Evolutionary conservation across 2,888 invertebrate genomes (phyloP).

Genomic region (Clepsis dumicolana): DNA sequence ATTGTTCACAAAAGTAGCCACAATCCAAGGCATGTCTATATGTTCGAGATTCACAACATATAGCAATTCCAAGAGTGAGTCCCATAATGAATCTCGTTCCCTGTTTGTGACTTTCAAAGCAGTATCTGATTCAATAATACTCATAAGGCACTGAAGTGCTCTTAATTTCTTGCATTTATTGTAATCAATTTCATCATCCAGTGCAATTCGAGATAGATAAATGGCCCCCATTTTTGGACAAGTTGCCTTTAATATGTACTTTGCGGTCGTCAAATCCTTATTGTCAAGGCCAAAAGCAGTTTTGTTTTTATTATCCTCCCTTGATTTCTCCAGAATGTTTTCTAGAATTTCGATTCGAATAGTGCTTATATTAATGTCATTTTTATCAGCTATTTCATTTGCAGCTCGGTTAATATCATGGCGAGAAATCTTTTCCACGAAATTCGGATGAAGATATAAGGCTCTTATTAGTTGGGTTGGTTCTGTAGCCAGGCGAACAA

Average conservation of each 20-base stretch:
- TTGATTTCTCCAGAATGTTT: slow-evolving; percentile 72
- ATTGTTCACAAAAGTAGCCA: slow-evolving; percentile 75
- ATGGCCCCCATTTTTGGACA: slow-evolving; percentile 84
- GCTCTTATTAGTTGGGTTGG: slow-evolving; percentile 79
- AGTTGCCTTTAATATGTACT: slow-evolving; percentile 81
- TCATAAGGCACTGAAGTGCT: slow-evolving; percentile 81
- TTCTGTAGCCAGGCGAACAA: slow-evolving; percentile 74
- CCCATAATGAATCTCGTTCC: slow-evolving; percentile 75
- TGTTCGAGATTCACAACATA: slow-evolving; percentile 74
- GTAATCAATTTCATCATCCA: slow-evolving; percentile 78
- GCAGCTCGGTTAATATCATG: slow-evolving; percentile 78
- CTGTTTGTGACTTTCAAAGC: slow-evolving; percentile 77
- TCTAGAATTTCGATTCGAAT: slow-evolving; percentile 81
- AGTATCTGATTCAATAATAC: slow-evolving; percentile 77
- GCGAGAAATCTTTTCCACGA: slow-evolving; percentile 73
- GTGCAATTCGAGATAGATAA: slow-evolving; percentile 79
- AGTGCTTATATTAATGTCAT: slow-evolving; percentile 77
- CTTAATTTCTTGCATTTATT: slow-evolving; percentile 80
- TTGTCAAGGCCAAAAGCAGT: slow-evolving; percentile 62
- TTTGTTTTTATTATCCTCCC: slow-evolving; percentile 61
- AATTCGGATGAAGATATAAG: slow-evolving; percentile 76
- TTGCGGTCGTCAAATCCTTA: slow-evolving; percentile 76
- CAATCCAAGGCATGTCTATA: slow-evolving; percentile 81
- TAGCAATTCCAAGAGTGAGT: slow-evolving; percentile 73
- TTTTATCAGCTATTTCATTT: slow-evolving; percentile 83